Percentiles rank a stretch among this genome's conserved stretches.
Evolutionary conservation across 2,113 vertebrate genomes (phyloP).

Genomic region (Tachuris rubrigastra): DNA sequence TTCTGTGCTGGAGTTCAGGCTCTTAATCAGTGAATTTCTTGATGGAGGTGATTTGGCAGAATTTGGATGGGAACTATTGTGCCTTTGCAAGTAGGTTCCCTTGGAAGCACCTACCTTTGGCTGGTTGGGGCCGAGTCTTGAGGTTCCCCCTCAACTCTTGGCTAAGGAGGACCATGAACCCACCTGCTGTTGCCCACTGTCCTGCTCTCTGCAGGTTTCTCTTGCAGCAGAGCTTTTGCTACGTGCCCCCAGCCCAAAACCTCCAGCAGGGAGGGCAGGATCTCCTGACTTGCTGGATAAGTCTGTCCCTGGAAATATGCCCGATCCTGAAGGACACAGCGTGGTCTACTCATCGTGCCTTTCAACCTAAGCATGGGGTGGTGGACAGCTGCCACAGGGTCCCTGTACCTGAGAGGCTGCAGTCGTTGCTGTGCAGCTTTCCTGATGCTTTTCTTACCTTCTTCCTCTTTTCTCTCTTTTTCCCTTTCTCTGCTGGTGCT

Average conservation of each 20-base stretch:
- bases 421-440: background rate
- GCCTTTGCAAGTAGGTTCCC: background rate
- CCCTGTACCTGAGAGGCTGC: background rate
- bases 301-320: background rate
- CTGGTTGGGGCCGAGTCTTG: background rate
- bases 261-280: background rate
- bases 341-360: rapidly evolving
- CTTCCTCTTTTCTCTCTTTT: constrained; percentile 14
- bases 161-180: rapidly evolving
- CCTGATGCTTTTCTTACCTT: background rate
- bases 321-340: background rate
- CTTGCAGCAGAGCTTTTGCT: background rate
- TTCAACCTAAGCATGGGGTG: background rate
- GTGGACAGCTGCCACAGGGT: background rate
- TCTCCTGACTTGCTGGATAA: background rate
- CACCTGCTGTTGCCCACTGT: background rate
- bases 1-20: background rate
- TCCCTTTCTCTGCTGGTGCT: background rate
- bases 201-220: background rate
- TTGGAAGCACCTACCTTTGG: background rate
- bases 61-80: background rate
- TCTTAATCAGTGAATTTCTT: background rate
- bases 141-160: background rate
- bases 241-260: rapidly evolving
- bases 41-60: background rate